Evolutionary conservation across 1,140 invertebrate genomes (phyloP).

Genomic region (Drosophila yakuba): DNA sequence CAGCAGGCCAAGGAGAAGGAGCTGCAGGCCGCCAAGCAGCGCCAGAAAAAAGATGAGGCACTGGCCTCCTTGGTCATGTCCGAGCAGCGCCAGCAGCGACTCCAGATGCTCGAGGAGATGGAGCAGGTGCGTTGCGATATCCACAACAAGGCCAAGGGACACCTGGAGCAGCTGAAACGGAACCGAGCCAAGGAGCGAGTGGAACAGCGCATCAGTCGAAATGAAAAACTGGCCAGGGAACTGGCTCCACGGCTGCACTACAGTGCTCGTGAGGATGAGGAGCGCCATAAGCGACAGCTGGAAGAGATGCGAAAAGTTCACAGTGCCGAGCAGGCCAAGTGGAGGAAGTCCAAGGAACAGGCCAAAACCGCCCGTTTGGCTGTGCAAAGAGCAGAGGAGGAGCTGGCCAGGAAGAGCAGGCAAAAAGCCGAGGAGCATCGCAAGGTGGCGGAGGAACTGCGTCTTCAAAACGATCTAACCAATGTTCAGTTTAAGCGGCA

Average conservation of each 20-base stretch:
- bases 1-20: slow-evolving; percentile 56
- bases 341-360: slow-evolving; percentile 29
- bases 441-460: slow-evolving; percentile 21
- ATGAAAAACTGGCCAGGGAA: slow-evolving; percentile 52
- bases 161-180: slow-evolving; percentile 55
- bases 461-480: slow-evolving; percentile 58
- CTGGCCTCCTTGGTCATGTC: slow-evolving; percentile 71
- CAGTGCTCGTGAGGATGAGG: slow-evolving; percentile 60
- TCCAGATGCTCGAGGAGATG: slow-evolving; percentile 63
- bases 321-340: slow-evolving; percentile 64
- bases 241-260: slow-evolving; percentile 63
- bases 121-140: slow-evolving; percentile 65
- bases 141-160: slow-evolving; percentile 66
- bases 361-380: slow-evolving; percentile 48
- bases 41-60: slow-evolving; percentile 57
- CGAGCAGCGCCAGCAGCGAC: slow-evolving; percentile 58
- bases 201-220: slow-evolving; percentile 44
- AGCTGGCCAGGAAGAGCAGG: slow-evolving; percentile 35
- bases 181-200: slow-evolving; percentile 47
- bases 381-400: slow-evolving; percentile 54
- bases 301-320: slow-evolving; percentile 68
- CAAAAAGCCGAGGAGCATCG: slow-evolving; percentile 35
- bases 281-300: slow-evolving; percentile 47
- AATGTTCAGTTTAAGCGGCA: slow-evolving; percentile 58
- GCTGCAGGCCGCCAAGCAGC: slow-evolving; percentile 32